A percentile compares a stretch with the other conserved stretches of the same genome.
These are phyloP conservation scores for Leuctra nigra DNA, from an alignment of 2,888 invertebrate genomes.

Conservation along the genomic window DNA sequence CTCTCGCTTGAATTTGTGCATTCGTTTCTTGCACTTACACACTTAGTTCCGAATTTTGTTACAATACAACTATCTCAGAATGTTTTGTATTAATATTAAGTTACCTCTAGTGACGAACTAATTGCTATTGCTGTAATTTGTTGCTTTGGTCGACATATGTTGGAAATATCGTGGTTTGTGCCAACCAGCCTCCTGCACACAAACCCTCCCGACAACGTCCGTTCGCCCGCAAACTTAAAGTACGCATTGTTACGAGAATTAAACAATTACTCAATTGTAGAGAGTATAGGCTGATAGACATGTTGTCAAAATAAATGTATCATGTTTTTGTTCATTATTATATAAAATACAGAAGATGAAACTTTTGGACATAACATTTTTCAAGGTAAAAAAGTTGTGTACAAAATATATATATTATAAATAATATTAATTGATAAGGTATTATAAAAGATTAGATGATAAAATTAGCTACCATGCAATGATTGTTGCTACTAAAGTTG, in stretches of 20 bases:
- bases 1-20: no score
- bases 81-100: no score
- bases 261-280: constrained; percentile 17
- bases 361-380: constrained; percentile 10
- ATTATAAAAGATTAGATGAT: constrained; percentile 21
- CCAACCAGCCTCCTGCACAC: constrained; percentile 15
- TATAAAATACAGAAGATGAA: constrained; percentile 10
- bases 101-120: no score
- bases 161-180: no score
- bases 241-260: no score
- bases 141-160: no score
- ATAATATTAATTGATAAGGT: constrained; percentile 17
- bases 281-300: constrained; percentile 23
- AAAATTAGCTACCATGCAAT: constrained; percentile 26
- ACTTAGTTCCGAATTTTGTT: no score
- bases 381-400: constrained; percentile 20
- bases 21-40: no score
- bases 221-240: no score
- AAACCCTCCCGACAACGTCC: background rate
- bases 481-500: constrained; percentile 15
- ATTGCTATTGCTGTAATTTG: no score
- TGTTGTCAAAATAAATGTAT: constrained; percentile 24
- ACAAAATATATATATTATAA: constrained; percentile 25
- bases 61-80: no score
- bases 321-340: constrained; percentile 19